Evolutionary conservation across 2,113 vertebrate genomes (phyloP).

Genomic region (Poicephalus gulielmi): DNA sequence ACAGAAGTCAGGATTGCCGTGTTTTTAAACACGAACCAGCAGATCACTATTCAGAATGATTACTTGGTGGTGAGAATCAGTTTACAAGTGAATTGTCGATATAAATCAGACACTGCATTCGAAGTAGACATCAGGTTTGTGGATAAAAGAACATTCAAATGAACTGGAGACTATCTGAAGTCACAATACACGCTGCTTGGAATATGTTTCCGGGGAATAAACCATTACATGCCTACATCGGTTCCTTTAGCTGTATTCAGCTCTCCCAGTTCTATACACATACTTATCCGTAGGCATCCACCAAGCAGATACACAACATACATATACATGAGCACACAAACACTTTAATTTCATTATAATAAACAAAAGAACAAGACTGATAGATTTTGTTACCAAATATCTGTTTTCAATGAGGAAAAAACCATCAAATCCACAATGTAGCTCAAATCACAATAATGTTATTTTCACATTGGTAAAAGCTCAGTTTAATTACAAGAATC

Average conservation of each 20-base stretch:
- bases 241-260: background rate
- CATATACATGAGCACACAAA: background rate
- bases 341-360: background rate
- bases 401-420: background rate
- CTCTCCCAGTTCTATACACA: background rate
- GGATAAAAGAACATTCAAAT: background rate
- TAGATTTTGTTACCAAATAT: background rate
- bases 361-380: background rate
- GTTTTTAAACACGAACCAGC: background rate
- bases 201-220: background rate
- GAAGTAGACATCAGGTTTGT: background rate
- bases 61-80: background rate
- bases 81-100: background rate
- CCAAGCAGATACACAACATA: background rate
- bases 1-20: constrained; percentile 2
- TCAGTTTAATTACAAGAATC: background rate
- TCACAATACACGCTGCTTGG: background rate
- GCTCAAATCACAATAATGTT: background rate
- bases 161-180: background rate
- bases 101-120: background rate
- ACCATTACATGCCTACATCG: background rate
- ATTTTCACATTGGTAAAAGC: background rate
- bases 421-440: background rate
- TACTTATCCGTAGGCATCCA: background rate
- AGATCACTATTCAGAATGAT: background rate